These are phyloP conservation scores for Aspidapion aeneum DNA, from an alignment of 2,888 invertebrate genomes.

Conservation along the genomic window DNA sequence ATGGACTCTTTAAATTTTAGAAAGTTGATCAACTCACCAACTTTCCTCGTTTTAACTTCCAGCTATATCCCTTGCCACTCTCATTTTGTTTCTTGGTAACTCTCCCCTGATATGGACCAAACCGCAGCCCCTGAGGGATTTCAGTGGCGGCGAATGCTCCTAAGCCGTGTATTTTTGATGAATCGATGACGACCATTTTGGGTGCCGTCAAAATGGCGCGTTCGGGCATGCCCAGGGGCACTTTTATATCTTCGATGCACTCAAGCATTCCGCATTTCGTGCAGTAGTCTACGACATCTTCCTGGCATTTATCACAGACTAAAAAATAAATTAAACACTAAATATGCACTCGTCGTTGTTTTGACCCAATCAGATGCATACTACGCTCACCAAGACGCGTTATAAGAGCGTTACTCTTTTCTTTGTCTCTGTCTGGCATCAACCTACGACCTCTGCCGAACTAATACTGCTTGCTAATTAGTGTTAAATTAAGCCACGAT, in stretches of 20 bases:
- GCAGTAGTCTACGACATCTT: slow-evolving; percentile 28
- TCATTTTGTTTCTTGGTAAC: slow-evolving; percentile 20
- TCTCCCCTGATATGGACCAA: slow-evolving; percentile 34
- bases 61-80: slow-evolving; percentile 26
- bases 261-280: slow-evolving; percentile 26
- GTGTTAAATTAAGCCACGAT: no score
- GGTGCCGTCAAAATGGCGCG: slow-evolving; percentile 33
- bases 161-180: slow-evolving; percentile 29
- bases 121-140: slow-evolving; percentile 27
- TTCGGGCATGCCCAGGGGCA: slow-evolving; percentile 23
- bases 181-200: slow-evolving; percentile 24
- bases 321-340: slow-evolving; percentile 12
- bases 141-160: slow-evolving; percentile 30
- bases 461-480: no score
- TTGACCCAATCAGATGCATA: no score
- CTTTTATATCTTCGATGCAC: slow-evolving; percentile 22
- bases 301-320: slow-evolving; percentile 30
- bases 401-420: no score
- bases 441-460: no score
- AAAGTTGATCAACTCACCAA: no score
- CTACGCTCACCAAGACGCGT: no score
- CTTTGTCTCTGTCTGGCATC: no score
- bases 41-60: slow-evolving; percentile 28
- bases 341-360: no score
- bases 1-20: no score